Percentiles rank a stretch among this genome's conserved stretches.
These are phyloP conservation scores for Corythucha ciliata DNA, from an alignment of 2,888 invertebrate species.

Conservation along the genomic window DNA sequence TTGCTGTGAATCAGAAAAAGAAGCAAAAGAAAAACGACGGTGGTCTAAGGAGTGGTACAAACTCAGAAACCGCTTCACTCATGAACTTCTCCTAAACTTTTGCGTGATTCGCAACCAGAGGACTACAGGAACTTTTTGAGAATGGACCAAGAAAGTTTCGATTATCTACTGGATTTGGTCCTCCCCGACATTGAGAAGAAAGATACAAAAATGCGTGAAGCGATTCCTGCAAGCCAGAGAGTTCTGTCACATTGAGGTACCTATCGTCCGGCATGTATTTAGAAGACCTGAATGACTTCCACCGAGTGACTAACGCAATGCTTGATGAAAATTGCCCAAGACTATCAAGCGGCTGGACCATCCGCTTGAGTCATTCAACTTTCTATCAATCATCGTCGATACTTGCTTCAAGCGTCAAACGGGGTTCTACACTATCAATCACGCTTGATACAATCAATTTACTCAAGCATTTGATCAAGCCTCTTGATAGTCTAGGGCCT, in stretches of 20 bases:
- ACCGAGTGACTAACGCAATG: neutral
- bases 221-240: neutral
- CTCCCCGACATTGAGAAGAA: no score
- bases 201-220: no score
- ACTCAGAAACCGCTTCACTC: constrained; percentile 1
- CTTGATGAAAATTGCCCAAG: constrained; percentile 6
- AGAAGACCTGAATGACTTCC: neutral
- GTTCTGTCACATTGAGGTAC: neutral
- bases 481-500: no score
- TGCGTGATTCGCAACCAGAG: no score
- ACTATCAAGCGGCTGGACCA: constrained; percentile 10
- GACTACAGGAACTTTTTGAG: constrained; percentile 1
- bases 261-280: neutral
- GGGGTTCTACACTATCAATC: neutral
- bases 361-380: constrained; percentile 14
- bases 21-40: no score
- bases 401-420: constrained; percentile 2
- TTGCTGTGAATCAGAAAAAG: no score
- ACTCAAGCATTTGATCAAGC: constrained; percentile 10
- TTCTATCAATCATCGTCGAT: constrained; percentile 8
- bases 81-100: neutral
- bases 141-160: neutral
- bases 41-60: constrained; percentile 9
- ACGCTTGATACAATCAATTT: constrained; percentile 14
- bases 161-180: no score